Conservation (phyloP, 2,113 vertebrate species). For the Menidia beryllina region DNA sequence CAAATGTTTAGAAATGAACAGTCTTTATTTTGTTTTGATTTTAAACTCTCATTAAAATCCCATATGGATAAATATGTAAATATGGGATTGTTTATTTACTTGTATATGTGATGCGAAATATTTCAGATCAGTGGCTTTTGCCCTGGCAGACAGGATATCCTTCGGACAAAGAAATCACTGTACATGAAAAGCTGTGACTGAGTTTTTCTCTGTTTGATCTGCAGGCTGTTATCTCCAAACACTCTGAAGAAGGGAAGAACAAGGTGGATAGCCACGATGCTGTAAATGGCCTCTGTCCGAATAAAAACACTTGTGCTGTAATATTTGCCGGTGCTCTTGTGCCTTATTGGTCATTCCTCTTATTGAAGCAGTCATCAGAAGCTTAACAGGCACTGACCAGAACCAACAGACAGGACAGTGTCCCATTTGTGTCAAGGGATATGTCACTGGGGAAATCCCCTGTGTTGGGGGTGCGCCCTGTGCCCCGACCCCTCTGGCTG, state of each 20-base stretch:
- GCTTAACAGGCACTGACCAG: constrained; percentile 31
- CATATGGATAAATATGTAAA: too few relatives aligned
- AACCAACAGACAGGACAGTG: constrained; percentile 41
- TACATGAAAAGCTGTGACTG: constrained; percentile 63
- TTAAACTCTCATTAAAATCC: constrained; percentile 30
- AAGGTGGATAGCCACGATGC: constrained; percentile 64
- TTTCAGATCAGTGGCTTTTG: constrained; percentile 18
- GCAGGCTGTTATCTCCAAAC: constrained; percentile 74
- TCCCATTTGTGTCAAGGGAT: constrained; percentile 59
- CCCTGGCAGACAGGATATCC: constrained; percentile 44
- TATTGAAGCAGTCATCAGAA: constrained; percentile 25
- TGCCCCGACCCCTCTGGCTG: constrained; percentile 65
- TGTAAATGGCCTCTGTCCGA: constrained; percentile 70
- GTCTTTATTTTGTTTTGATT: constrained; percentile 14
- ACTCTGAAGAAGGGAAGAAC: constrained; percentile 48
- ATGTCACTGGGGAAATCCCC: constrained; percentile 74
- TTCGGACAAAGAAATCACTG: constrained; percentile 67
- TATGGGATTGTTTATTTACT: constrained; percentile 41
- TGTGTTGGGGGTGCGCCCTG: constrained; percentile 64
- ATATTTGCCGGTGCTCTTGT: constrained; percentile 58
- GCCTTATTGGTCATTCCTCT: constrained; percentile 34
- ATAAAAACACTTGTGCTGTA: constrained; percentile 68
- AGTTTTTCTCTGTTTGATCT: constrained; percentile 76
- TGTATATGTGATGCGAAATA: constrained; percentile 38
- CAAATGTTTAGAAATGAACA: neutral